A percentile compares a stretch with the other conserved stretches of the same genome.
Evolutionary conservation across 30 jellyfish, hydroid and myxozoan genomes (phyloP).

Genomic region (Aurelia coerulea): DNA sequence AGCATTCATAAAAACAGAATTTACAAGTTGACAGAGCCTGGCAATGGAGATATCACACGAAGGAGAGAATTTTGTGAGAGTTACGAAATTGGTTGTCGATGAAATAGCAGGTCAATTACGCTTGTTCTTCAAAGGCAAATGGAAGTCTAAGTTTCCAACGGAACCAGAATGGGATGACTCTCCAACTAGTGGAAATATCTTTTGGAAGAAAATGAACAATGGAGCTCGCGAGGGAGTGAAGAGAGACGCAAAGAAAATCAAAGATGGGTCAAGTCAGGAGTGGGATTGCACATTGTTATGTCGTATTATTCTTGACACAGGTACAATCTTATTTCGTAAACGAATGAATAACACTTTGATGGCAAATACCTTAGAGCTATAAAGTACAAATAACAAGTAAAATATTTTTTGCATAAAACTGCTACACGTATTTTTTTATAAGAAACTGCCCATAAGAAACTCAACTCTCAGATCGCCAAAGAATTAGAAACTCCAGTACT

Average conservation of each 20-base stretch:
- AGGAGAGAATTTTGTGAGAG: constrained; percentile 14
- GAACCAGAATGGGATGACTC: constrained; percentile 29
- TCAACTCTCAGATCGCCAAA: no score
- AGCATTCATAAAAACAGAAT: no score
- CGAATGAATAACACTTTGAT: no score
- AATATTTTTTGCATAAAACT: no score
- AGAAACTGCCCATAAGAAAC: no score
- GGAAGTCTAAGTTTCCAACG: background rate
- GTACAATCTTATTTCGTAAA: no score
- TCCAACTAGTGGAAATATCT: constrained; percentile 4
- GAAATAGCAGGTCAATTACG: constrained; percentile 3
- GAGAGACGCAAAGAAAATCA: background rate
- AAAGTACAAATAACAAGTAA: no score
- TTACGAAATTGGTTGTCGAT: constrained; percentile 15
- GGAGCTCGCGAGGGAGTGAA: background rate
- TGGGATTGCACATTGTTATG: constrained; percentile 24
- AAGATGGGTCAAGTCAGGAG: constrained; percentile 7
- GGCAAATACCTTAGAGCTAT: no score
- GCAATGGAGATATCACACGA: constrained; percentile 17
- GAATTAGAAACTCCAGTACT: no score
- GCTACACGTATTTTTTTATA: no score
- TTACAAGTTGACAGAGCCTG: background rate
- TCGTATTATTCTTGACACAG: no score
- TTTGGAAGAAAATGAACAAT: background rate
- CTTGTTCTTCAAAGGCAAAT: constrained; percentile 6